These are phyloP conservation scores for Wasmannia auropunctata DNA, from an alignment of 1,140 invertebrate species.

Conservation along the genomic window DNA sequence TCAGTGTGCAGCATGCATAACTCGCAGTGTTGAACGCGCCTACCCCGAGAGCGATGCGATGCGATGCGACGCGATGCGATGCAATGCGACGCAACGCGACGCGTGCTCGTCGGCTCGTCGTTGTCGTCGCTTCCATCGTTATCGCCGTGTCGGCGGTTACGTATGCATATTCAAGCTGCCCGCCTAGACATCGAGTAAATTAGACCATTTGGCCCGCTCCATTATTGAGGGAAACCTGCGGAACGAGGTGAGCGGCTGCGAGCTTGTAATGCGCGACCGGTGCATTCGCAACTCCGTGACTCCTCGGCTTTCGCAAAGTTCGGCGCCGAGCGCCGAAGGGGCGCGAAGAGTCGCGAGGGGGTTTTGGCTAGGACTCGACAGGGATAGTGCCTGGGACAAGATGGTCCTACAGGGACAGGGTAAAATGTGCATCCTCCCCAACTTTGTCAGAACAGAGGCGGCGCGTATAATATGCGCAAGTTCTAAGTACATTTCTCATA, in stretches of 20 bases:
- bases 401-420: constrained; percentile 41
- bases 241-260: constrained; percentile 62
- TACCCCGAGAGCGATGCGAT: constrained; percentile 12
- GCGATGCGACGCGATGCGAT: background rate
- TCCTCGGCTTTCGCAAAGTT: constrained; percentile 72
- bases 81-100: background rate
- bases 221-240: constrained; percentile 78
- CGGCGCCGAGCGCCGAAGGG: background rate
- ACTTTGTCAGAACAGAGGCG: background rate
- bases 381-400: constrained; percentile 14
- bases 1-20: constrained; percentile 49
- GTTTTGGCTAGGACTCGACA: constrained; percentile 19
- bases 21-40: constrained; percentile 38
- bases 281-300: constrained; percentile 73
- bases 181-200: constrained; percentile 77
- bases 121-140: constrained; percentile 40
- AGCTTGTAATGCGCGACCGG: constrained; percentile 65
- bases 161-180: constrained; percentile 77
- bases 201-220: constrained; percentile 78
- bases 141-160: constrained; percentile 43
- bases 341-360: background rate
- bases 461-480: background rate
- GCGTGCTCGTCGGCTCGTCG: constrained; percentile 24
- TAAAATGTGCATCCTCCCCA: constrained; percentile 27
- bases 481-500: background rate